phyloP scores from a whole-genome alignment of 2,113 vertebrate species.

The Anolis sagrei region DNA sequence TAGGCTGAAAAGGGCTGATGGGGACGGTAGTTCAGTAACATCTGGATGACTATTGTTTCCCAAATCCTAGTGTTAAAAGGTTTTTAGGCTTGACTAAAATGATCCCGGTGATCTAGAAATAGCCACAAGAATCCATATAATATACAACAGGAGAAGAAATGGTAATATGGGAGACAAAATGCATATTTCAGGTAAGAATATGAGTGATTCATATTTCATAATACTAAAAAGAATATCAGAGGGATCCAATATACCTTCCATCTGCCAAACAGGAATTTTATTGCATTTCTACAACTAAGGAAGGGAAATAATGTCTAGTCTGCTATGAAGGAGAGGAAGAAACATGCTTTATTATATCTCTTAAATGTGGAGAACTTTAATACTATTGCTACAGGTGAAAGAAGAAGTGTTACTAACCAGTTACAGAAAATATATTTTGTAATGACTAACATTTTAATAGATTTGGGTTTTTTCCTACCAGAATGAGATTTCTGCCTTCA shows the following conservation, averaged over 20 bases:
- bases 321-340: not conserved
- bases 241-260: not conserved
- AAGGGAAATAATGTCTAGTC: not conserved
- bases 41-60: not conserved
- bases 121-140: not conserved
- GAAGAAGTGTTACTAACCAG: constrained; percentile 17
- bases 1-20: not conserved
- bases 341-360: not conserved
- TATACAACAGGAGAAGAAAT: not conserved
- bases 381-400: not conserved
- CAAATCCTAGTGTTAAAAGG: not conserved
- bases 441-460: not conserved
- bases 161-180: not conserved
- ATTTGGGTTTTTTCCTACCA: not conserved
- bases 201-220: not conserved
- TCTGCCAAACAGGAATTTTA: not conserved
- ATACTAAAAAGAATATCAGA: fast-evolving
- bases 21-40: not conserved
- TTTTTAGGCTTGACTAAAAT: not conserved
- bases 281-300: not conserved
- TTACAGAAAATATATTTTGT: constrained; percentile 5
- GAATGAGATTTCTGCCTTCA: not conserved
- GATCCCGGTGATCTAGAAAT: not conserved
- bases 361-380: not conserved
- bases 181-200: not conserved